Evolutionary conservation across 2,113 vertebrate genomes (phyloP), one percentile per base, ranked within the genome.

Genomic region (Ahaetulla prasina): DNA sequence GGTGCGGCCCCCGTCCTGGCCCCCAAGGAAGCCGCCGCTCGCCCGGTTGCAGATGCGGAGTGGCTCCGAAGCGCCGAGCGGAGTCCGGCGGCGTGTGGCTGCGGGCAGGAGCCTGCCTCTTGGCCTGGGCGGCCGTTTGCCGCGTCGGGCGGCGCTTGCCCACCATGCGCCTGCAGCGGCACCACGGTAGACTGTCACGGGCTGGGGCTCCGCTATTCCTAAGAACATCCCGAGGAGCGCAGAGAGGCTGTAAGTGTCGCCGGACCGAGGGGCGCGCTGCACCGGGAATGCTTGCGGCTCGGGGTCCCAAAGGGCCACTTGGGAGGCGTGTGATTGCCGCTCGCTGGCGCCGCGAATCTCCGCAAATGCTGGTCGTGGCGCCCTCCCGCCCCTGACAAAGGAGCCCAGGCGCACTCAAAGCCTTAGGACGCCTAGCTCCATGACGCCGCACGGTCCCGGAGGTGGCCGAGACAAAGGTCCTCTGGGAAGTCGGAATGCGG

Each of bases 161-260:
- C 98, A 93, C 97, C 98, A 93, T 99, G 99, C 97, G 98, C 98
- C 97, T 99, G 98, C 98, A 98, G 98, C 12, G 98, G 98, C 94
- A 98, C 98, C 96, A 99, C 98, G 49, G 98, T 99, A 94, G 99
- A 99, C 97, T 99, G 99, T 96, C 99, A 99, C 80, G 98, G 98
- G 95, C 97, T 98, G 94, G 99, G 98, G 95, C 98, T 99, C 96
- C 98, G 98, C 97, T 96, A 97, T 99, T 95, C 99, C 99, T 95
- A 98, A 98, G 97, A 99, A 98, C 98, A 98, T 99, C 96, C 99
- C 99, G 23, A 98, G 99, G 96, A 98, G 97, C 97, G 98, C 98
- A 3, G 99, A 99, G 95, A 97, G 99, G 96, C 98, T 99, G 99
- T 99, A 96, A 99, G 98, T 98, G 98, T 89, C 87, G 80, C 50